Evolutionary conservation across 2,797 vertebrate species (phyloP), one percentile per base, ranked within the genome.

Genomic region (Echeneis naucrates): DNA sequence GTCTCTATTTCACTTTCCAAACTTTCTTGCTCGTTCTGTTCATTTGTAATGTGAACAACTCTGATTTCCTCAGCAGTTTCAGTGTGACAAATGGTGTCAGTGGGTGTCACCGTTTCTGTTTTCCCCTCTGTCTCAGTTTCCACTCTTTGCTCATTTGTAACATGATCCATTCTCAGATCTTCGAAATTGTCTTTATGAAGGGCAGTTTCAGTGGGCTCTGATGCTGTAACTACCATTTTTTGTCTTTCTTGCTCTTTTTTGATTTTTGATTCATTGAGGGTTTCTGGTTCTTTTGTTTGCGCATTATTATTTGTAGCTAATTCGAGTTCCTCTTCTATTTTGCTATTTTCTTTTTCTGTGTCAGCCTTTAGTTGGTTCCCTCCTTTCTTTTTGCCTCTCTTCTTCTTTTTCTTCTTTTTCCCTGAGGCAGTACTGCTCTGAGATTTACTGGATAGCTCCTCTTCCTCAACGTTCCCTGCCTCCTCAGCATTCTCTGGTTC

Each of bases 361-460:
- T 24, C 52, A 24, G 75, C 58, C 48, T 82, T 78, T 9, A 72
- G 76, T 40, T 89, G 73, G 38, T 42, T 77, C 42, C 32, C 83
- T 45, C 72, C 81, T 57, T 91, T 93, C 87, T 91, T 92, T 77
- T 93, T 94, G 30, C 67, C 73, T 70, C 75, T 93, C 81, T 37
- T 94, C 72, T 92, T 95, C 77, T 77, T 95, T 58, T 86, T 95
- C 76, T 92, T 95, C 80, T 92, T 95, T 60, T 92, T 94, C 23
- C 89, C 88, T 55, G 88, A 55, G 21, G 68, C 55, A 32, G 76
- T 21, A n/a, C 68, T 23, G 35, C 33, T 70, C 59, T 89, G 76
- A 70, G 75, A 23, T 56, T 84, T 78, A 58, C 24, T 47, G 0
- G 59, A 27, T 0, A 3, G 16, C 21, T 91, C 89, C 6, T 83